Evolutionary conservation across 2,888 invertebrate species (phyloP), one percentile per base, ranked within the genome.

Genomic region (Melolontha melolontha): DNA sequence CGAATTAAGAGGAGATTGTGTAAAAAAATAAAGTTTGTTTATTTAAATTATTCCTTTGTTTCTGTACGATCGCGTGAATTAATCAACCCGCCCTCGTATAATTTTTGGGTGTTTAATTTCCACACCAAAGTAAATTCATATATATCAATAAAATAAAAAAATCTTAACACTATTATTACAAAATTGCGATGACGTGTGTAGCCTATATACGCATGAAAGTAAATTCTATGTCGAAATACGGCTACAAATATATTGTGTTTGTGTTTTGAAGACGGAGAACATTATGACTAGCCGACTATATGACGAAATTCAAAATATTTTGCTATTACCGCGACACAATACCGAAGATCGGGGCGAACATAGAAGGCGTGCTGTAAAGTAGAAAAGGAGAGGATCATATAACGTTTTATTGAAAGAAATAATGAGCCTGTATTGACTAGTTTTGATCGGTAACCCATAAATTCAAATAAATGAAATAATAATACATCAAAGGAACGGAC

Each of bases 381-480:
- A 64, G 44, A 44, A 64, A 52, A 40, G 22, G 42, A 47, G 41
- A 42, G 51, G 11, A 11, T 57, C n/a, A 8, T 8, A 34, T n/a
- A 62, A 47, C 47, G 39, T 44, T 47, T 62, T 47, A 62, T 62
- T 62, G 47, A 62, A 62, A 62, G 34, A 16, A 47, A 59, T 22
- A 64, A 64, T 64, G 52, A 64, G 42, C 29, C 40, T 52, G 65
- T 65, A 54, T 54, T 54, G 54, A 65, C 51, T 63, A 14, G 67
- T 54, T 34, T 54, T 44, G 63, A 52, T 59, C 54, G 63, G 59
- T 42, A 63, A 63, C 63, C 67, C 49, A 63, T 49, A 67, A 67
- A 63, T 67, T 67, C 59, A 52, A 52, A 67, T 63, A 67, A 67
- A 59, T 47, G 59, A 51, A 66, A 63, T 63, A 64, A 68, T 34